These are phyloP conservation scores for Cricetomys ansorgei DNA, from an alignment of 2,113 vertebrate species.

Conservation along the genomic window DNA sequence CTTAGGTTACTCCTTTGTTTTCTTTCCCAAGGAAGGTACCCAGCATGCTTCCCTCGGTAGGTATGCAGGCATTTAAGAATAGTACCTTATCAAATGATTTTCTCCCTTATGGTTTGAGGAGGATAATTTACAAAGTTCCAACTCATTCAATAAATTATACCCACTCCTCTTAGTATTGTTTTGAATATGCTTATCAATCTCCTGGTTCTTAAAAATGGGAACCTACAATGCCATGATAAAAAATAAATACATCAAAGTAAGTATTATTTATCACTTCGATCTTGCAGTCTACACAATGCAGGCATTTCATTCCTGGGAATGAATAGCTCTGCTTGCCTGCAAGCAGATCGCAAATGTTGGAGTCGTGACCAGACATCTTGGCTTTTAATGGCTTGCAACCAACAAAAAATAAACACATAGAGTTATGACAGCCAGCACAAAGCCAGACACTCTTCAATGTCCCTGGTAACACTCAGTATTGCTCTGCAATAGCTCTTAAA, in stretches of 20 bases:
- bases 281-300: slow-evolving; percentile 16
- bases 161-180: neutral
- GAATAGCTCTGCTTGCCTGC: slow-evolving; percentile 43
- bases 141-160: slow-evolving; percentile 54
- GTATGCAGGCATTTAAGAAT: neutral
- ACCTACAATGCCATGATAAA: neutral
- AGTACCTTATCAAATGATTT: slow-evolving; percentile 1
- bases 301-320: slow-evolving; percentile 44
- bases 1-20: neutral
- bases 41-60: neutral
- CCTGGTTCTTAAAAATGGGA: slow-evolving; percentile 57
- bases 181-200: slow-evolving; percentile 56
- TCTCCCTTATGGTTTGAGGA: neutral
- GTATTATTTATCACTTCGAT: slow-evolving; percentile 67
- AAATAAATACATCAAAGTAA: neutral
- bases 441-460: neutral
- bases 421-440: neutral
- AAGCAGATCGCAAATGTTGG: slow-evolving; percentile 46
- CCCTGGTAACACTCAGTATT: neutral
- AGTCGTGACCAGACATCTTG: slow-evolving; percentile 63
- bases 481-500: slow-evolving; percentile 7
- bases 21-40: neutral
- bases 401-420: slow-evolving; percentile 43
- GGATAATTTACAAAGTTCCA: slow-evolving; percentile 48
- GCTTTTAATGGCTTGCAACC: slow-evolving; percentile 50